phyloP scores from a whole-genome alignment of 2,888 invertebrate genomes.

The Agrenia bidenticulata region DNA sequence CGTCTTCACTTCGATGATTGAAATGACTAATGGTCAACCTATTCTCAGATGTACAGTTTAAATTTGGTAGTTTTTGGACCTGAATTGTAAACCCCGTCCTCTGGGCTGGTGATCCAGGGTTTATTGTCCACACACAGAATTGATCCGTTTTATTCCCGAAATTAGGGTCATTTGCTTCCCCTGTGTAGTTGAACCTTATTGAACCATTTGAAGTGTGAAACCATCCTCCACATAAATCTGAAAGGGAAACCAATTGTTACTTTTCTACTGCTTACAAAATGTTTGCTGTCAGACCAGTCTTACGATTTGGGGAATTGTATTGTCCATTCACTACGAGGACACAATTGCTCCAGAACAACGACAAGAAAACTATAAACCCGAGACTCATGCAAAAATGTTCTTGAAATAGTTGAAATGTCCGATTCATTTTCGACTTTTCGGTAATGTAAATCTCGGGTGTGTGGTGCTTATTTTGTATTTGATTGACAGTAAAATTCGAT shows the following conservation, averaged over 20 bases:
- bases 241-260: too few species aligned
- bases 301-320: slow-evolving; percentile 23
- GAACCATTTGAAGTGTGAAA: slow-evolving; percentile 17
- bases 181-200: slow-evolving; percentile 31
- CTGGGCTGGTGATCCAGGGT: slow-evolving; percentile 4
- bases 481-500: too few species aligned
- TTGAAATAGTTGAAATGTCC: too few species aligned
- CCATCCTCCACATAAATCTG: slow-evolving; percentile 40
- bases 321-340: slow-evolving; percentile 10
- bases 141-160: not conserved
- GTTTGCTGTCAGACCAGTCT: too few species aligned
- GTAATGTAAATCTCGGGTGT: too few species aligned
- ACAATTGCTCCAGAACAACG: too few species aligned
- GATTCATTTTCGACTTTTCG: too few species aligned
- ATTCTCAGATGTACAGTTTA: not conserved
- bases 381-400: too few species aligned
- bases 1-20: not conserved
- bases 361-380: too few species aligned
- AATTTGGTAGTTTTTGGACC: not conserved
- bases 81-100: not conserved
- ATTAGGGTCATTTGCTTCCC: slow-evolving; percentile 20
- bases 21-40: slow-evolving; percentile 5
- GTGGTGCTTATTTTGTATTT: too few species aligned
- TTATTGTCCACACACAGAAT: slow-evolving; percentile 39
- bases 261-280: too few species aligned